phyloP scores from a whole-genome alignment of 1,140 invertebrate genomes.

The Diachasmimorpha longicaudata region DNA sequence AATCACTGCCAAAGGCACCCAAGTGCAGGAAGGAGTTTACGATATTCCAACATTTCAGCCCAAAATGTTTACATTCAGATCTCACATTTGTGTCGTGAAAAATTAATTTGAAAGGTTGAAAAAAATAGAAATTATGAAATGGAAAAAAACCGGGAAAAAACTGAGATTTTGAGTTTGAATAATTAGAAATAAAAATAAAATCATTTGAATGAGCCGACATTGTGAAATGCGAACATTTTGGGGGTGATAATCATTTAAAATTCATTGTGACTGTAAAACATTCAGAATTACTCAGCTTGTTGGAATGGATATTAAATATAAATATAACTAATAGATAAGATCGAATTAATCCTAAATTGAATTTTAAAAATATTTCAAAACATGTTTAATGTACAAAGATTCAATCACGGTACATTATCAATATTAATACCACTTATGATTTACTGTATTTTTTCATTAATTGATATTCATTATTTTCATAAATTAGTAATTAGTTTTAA shows the following conservation, averaged over 20 bases:
- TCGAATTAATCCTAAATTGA: slow-evolving; percentile 27
- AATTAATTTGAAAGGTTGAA: too few relatives aligned
- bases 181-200: background rate
- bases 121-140: too few relatives aligned
- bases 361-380: slow-evolving; percentile 17
- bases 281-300: slow-evolving; percentile 30
- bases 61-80: background rate
- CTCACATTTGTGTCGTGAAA: background rate
- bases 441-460: slow-evolving; percentile 18
- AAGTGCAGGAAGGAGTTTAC: slow-evolving; percentile 16
- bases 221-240: background rate
- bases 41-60: slow-evolving; percentile 4
- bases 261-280: slow-evolving; percentile 12
- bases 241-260: slow-evolving; percentile 13
- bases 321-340: slow-evolving; percentile 26
- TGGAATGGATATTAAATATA: slow-evolving; percentile 26
- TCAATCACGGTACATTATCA: slow-evolving; percentile 48
- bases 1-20: slow-evolving; percentile 44
- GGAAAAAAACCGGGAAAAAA: too few relatives aligned
- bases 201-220: background rate
- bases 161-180: too few relatives aligned
- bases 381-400: slow-evolving; percentile 53
- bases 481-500: slow-evolving; percentile 30
- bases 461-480: slow-evolving; percentile 29
- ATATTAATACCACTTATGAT: slow-evolving; percentile 43